These are phyloP conservation scores for Scomber scombrus DNA, from an alignment of 2,113 vertebrate genomes.

Conservation along the genomic window DNA sequence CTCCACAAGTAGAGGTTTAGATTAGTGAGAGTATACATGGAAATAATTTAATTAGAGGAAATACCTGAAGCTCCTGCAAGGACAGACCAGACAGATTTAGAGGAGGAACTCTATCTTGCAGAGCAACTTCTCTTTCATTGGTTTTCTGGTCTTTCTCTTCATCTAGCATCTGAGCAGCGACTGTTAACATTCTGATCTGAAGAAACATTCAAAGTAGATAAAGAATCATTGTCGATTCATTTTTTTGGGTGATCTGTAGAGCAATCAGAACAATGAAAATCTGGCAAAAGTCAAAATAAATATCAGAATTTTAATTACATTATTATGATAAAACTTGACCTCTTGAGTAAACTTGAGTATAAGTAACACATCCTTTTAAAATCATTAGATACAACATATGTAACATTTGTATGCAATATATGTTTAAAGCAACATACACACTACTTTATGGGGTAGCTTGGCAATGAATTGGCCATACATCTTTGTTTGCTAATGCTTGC, in stretches of 20 bases:
- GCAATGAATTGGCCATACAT: too few relatives aligned
- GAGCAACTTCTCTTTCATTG: conserved; percentile 57
- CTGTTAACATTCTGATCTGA: conserved; percentile 74
- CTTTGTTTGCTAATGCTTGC: too few relatives aligned
- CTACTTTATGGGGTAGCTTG: too few relatives aligned
- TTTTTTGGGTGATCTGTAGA: too few relatives aligned
- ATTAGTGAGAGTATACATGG: too few relatives aligned
- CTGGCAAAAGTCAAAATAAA: background rate
- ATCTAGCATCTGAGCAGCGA: conserved; percentile 70
- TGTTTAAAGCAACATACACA: too few relatives aligned
- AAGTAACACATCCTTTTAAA: background rate
- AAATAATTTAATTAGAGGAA: background rate
- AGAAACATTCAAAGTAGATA: background rate
- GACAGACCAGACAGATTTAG: conserved; percentile 63
- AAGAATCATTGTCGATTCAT: background rate
- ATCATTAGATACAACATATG: background rate
- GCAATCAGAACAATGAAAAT: background rate
- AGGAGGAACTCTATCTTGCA: conserved; percentile 67
- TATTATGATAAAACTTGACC: background rate
- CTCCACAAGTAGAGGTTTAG: background rate
- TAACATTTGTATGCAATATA: too few relatives aligned
- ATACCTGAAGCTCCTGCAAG: conserved; percentile 68
- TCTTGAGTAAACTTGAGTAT: too few relatives aligned
- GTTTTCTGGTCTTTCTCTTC: conserved; percentile 62
- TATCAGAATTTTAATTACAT: background rate